These are phyloP conservation scores for Caenorhabditis sulstoni DNA, from an alignment of 2,888 invertebrate genomes.

Conservation along the genomic window DNA sequence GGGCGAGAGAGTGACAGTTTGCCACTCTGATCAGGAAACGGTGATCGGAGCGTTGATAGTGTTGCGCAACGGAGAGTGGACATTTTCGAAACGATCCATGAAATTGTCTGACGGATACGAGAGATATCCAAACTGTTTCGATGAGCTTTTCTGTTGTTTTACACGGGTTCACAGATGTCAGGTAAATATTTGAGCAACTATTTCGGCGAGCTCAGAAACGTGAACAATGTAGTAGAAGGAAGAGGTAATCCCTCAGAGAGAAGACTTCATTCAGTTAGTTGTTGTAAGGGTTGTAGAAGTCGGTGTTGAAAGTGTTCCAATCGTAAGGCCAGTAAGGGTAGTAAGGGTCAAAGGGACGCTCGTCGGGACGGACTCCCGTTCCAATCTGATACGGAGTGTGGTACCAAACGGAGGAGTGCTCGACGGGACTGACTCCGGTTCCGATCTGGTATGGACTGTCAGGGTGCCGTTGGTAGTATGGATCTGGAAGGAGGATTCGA, in stretches of 20 bases:
- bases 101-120: not conserved
- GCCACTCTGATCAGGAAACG: slow-evolving; percentile 40
- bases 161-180: slow-evolving; percentile 45
- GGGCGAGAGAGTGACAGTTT: slow-evolving; percentile 31
- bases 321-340: slow-evolving; percentile 29
- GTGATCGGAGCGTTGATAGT: slow-evolving; percentile 31
- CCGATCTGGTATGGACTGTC: slow-evolving; percentile 34
- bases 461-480: slow-evolving; percentile 11
- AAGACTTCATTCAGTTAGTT: slow-evolving; percentile 38
- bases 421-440: slow-evolving; percentile 26
- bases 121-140: slow-evolving; percentile 16
- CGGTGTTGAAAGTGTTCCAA: slow-evolving; percentile 29
- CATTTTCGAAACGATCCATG: slow-evolving; percentile 7
- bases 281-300: slow-evolving; percentile 49
- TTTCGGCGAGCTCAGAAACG: slow-evolving; percentile 27
- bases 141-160: slow-evolving; percentile 16
- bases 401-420: slow-evolving; percentile 4
- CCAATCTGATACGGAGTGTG: slow-evolving; percentile 27
- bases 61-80: slow-evolving; percentile 7
- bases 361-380: slow-evolving; percentile 28
- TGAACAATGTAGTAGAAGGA: slow-evolving; percentile 27
- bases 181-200: slow-evolving; percentile 48
- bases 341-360: slow-evolving; percentile 17
- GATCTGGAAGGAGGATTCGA: slow-evolving; percentile 16
- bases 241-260: slow-evolving; percentile 2